phyloP scores from a whole-genome alignment of 2,797 vertebrate genomes.

The Epinephelus coioides region DNA sequence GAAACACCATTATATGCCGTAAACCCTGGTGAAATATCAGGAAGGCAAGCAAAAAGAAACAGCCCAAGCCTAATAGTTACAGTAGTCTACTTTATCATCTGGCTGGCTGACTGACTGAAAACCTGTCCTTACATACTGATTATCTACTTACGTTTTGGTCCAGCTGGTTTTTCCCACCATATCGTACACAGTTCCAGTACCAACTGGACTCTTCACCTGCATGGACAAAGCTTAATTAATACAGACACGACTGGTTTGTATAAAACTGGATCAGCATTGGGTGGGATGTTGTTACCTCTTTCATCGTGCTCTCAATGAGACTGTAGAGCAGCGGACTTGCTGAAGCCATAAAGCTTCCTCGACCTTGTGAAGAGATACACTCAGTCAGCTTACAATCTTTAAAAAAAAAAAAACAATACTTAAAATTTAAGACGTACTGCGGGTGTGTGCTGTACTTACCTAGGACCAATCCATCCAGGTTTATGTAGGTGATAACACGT shows the following conservation, averaged over 20 bases:
- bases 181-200: slow-evolving; percentile 34
- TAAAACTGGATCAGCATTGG: rapidly evolving
- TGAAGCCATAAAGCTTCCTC: slow-evolving; percentile 83
- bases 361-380: slow-evolving; percentile 78
- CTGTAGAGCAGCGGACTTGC: slow-evolving; percentile 91
- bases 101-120: too few relatives aligned
- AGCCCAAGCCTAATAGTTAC: too few relatives aligned
- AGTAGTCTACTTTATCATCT: too few relatives aligned
- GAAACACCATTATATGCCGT: too few relatives aligned
- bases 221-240: slow-evolving; percentile 2
- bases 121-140: neutral
- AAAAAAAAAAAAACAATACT: neutral
- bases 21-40: too few relatives aligned
- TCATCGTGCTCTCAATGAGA: slow-evolving; percentile 86
- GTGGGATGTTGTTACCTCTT: slow-evolving; percentile 77
- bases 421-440: neutral
- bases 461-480: slow-evolving; percentile 90
- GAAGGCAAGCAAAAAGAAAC: too few relatives aligned
- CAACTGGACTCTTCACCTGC: slow-evolving; percentile 73
- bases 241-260: neutral
- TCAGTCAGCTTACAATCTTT: neutral
- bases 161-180: slow-evolving; percentile 7
- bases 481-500: slow-evolving; percentile 92
- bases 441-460: slow-evolving; percentile 80
- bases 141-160: slow-evolving; percentile 73